Evolutionary conservation across 1,140 invertebrate genomes (phyloP), one percentile per base, ranked within the genome.

Genomic region (Lanistes nyassanus): DNA sequence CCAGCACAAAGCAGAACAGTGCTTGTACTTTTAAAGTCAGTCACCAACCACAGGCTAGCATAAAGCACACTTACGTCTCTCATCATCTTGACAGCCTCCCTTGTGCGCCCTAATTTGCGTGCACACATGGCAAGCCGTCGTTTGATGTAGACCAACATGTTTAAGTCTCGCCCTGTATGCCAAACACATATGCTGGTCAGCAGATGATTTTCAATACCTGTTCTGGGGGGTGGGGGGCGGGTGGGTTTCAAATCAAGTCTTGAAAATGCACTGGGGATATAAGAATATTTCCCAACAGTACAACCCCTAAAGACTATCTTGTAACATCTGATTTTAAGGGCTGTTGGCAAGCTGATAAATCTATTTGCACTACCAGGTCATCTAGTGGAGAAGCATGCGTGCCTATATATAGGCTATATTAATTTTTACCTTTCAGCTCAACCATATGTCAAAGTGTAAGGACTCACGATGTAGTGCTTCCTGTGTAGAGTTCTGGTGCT

Each of bases 1-100:
- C 9, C 42, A 31, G 11, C 26, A 37, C 6, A 65, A 37, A 29
- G 34, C 4, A n/a, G 26, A 3, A 66, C 1, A 66, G 23, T 39
- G 26, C 21, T 16, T 66, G 37, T 13, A 11, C 34, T 39, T 66
- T n/a, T 13, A 37, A 26, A 34, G 36, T 34, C 65, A 31, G 1
- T 55, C 53, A 55, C 11, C 9, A 60, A 11, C 7, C 29, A 29
- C 34, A 9, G 42, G 7, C 26, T 19, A 23, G 29, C 26, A 29
- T 36, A 11, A 29, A 11, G 9, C 67, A n/a, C 53, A 86, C 89
- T 89, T 89, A 94, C 92, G 91, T 99, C 98, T 85, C 97, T 92
- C 91, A 99, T 98, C 92, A 98, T 96, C 91, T 99, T 98, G 6
- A 97, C 94, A 5, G 97, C 96, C 90, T 99, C 98, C 90, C 97